Evolutionary conservation across 2,888 invertebrate genomes (phyloP), one percentile per base, ranked within the genome.

Genomic region (Gibbula magus): DNA sequence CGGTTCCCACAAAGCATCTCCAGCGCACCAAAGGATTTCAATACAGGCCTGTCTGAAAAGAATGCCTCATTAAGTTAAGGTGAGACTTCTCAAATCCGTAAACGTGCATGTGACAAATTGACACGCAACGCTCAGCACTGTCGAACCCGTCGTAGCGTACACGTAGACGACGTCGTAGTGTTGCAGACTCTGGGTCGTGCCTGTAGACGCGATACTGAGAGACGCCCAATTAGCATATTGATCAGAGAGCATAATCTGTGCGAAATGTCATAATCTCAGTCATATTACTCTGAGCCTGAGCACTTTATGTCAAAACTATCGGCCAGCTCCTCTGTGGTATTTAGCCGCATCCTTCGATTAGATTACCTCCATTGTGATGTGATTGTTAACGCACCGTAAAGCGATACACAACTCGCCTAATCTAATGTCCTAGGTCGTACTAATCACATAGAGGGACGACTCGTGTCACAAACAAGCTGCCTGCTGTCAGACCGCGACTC

Each of bases 261-360:
- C 32, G 5, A 70, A 70, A 70, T 70, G 70, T 70, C 70, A 70
- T 70, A 70, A 70, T 70, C 70, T 20, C 7, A 35, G 70, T 32
- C 70, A 35, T n/a, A 70, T 70, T 39, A 32, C 35, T 70, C 70
- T 8, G 8, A 39, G 70, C 35, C 29, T n/a, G 70, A 39, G 39
- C 32, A 70, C 20, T 70, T 70, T 70, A 70, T 70, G 70, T 70
- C 70, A 70, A 70, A 70, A 70, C 70, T 70, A 35, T 70, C 20
- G 29, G 70, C 32, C 18, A n/a, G 35, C 16, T 70, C 29, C 1
- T 70, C 32, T 32, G 70, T 39, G 70, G 70, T 70, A 70, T 70
- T 70, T 70, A 70, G 16, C 70, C 70, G 70, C 70, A n/a, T 39
- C 20, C 18, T 3, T 39, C 70, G 35, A 70, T 70, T 70, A 70